Percentiles rank a stretch among this genome's conserved stretches.
These are phyloP conservation scores for Picathartes gymnocephalus DNA, from an alignment of 2,113 vertebrate species.

Conservation along the genomic window DNA sequence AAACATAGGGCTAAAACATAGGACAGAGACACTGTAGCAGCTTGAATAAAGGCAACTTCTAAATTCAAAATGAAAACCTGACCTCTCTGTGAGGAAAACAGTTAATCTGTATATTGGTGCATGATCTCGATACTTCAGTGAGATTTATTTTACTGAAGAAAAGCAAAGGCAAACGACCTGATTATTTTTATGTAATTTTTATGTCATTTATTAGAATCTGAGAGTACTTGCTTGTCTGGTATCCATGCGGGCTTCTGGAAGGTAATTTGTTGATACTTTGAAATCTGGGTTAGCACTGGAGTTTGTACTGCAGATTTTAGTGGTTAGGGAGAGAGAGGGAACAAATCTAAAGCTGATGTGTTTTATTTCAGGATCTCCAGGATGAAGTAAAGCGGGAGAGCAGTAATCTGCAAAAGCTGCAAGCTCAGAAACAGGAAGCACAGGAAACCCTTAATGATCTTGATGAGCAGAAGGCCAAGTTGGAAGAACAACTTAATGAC, in stretches of 20 bases:
- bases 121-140: background rate
- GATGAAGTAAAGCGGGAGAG: constrained; percentile 90
- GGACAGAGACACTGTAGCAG: background rate
- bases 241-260: background rate
- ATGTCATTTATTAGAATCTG: background rate
- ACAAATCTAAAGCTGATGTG: background rate
- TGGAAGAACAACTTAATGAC: constrained; percentile 89
- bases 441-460: constrained; percentile 89
- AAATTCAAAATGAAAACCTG: background rate
- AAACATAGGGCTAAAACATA: background rate
- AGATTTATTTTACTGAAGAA: background rate
- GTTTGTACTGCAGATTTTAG: background rate
- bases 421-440: constrained; percentile 88
- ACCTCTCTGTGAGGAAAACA: background rate
- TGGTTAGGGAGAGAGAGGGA: background rate
- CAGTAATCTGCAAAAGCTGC: constrained; percentile 84
- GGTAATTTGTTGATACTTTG: background rate
- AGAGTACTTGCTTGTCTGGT: background rate
- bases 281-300: background rate
- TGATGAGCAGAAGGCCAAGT: constrained; percentile 87
- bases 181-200: background rate
- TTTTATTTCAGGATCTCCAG: constrained; percentile 86
- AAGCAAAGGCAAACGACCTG: background rate
- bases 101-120: background rate
- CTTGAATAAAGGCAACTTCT: background rate